Percentiles rank a stretch among this genome's conserved stretches.
phyloP scores from a whole-genome alignment of 2,797 vertebrate genomes.

The Takifugu ocellatus region DNA sequence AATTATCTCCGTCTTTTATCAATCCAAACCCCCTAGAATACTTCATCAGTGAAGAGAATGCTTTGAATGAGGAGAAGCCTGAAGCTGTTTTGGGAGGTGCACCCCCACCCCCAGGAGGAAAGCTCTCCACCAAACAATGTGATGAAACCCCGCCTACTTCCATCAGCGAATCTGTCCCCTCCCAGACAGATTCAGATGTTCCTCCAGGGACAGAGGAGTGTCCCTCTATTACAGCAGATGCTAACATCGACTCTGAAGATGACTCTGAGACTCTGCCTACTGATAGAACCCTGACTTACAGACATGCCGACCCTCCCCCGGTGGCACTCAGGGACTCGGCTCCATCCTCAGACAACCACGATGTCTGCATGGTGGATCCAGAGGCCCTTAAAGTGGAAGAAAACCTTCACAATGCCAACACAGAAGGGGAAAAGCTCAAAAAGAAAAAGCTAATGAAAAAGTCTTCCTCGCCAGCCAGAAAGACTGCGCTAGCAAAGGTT shows the following conservation, averaged over 20 bases:
- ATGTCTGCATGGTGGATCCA: constrained; percentile 95
- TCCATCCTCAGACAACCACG: constrained; percentile 87
- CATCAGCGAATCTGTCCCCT: constrained; percentile 91
- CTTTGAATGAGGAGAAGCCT: constrained; percentile 80
- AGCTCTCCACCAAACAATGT: constrained; percentile 84
- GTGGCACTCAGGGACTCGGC: constrained; percentile 84
- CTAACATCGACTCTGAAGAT: constrained; percentile 97
- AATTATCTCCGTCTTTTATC: constrained; percentile 96
- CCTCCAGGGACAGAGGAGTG: constrained; percentile 97
- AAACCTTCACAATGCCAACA: constrained; percentile 86
- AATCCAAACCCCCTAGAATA: constrained; percentile 95
- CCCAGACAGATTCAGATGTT: constrained; percentile 95
- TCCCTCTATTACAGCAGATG: constrained; percentile 97
- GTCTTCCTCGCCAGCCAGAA: constrained; percentile 87
- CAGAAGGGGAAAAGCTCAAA: constrained; percentile 87
- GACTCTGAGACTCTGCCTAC: constrained; percentile 97
- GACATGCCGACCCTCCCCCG: constrained; percentile 88
- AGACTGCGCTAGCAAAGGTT: constrained; percentile 81
- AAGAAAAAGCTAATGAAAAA: constrained; percentile 93
- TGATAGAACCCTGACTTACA: constrained; percentile 92
- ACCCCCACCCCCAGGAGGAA: constrained; percentile 86
- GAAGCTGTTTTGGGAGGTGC: constrained; percentile 80
- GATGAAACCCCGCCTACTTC: constrained; percentile 97
- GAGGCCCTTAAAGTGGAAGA: constrained; percentile 87
- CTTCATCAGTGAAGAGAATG: constrained; percentile 86